phyloP scores from a whole-genome alignment of 2,888 invertebrate species.

The Phragmatobia fuliginosa region DNA sequence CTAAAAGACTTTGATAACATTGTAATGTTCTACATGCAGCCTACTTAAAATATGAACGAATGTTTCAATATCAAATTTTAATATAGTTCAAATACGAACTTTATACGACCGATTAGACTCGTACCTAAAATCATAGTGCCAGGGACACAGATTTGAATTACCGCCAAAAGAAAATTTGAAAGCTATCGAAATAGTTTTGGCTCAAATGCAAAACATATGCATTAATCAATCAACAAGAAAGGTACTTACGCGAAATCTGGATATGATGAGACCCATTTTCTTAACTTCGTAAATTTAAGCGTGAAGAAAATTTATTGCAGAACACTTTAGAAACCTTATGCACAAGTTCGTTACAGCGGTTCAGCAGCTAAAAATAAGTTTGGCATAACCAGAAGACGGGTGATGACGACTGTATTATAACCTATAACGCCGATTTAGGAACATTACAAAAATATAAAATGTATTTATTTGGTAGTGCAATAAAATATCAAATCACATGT shows the following conservation, averaged over 20 bases:
- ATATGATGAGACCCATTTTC: constrained; percentile 89
- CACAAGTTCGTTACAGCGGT: constrained; percentile 62
- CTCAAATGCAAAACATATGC: constrained; percentile 67
- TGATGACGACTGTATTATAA: constrained; percentile 77
- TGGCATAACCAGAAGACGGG: constrained; percentile 73
- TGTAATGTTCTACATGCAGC: not conserved
- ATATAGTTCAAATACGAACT: constrained; percentile 16
- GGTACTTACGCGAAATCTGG: constrained; percentile 89
- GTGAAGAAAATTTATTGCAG: constrained; percentile 44
- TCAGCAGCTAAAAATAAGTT: constrained; percentile 76
- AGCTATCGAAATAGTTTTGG: constrained; percentile 79
- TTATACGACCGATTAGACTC: constrained; percentile 27
- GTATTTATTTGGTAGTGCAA: constrained; percentile 34
- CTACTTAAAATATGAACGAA: constrained; percentile 24
- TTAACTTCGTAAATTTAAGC: constrained; percentile 43
- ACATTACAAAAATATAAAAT: constrained; percentile 54
- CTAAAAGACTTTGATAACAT: not conserved
- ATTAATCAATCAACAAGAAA: constrained; percentile 52
- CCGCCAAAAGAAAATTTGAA: constrained; percentile 72
- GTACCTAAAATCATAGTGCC: constrained; percentile 60
- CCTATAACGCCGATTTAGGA: constrained; percentile 69
- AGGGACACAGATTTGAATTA: constrained; percentile 74
- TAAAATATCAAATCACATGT: constrained; percentile 45
- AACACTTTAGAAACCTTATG: constrained; percentile 59
- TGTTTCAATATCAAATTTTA: constrained; percentile 12